phyloP scores from a whole-genome alignment of 2,888 invertebrate species.

The Lithophane ornitopus region DNA sequence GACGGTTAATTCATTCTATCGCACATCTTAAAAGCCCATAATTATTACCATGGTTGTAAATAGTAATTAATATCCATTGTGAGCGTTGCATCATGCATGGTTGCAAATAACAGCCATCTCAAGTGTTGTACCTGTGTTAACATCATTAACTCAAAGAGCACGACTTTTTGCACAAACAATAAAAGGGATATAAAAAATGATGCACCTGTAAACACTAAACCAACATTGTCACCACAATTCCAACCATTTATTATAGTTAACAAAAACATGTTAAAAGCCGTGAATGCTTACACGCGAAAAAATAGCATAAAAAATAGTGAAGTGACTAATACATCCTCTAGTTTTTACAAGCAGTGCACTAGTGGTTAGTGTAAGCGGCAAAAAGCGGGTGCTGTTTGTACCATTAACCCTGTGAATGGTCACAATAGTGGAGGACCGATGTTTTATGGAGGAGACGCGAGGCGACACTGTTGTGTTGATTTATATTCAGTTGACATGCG shows the following conservation, averaged over 20 bases:
- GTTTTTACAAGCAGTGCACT: slow-evolving; percentile 40
- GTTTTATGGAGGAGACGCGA: slow-evolving; percentile 53
- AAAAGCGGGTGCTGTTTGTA: slow-evolving; percentile 52
- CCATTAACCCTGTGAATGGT: slow-evolving; percentile 70
- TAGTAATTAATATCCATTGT: slow-evolving; percentile 40
- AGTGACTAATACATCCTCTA: slow-evolving; percentile 22
- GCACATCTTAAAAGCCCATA: slow-evolving; percentile 40
- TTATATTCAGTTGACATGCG: slow-evolving; percentile 67
- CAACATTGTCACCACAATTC: slow-evolving; percentile 22
- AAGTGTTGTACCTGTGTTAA: slow-evolving; percentile 14
- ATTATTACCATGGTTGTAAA: slow-evolving; percentile 36
- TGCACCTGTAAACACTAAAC: slow-evolving; percentile 44
- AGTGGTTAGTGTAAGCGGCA: slow-evolving; percentile 23
- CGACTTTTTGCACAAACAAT: slow-evolving; percentile 14
- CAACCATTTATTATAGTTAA: slow-evolving; percentile 28
- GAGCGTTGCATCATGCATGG: slow-evolving; percentile 28
- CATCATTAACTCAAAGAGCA: slow-evolving; percentile 8
- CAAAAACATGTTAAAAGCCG: slow-evolving; percentile 41
- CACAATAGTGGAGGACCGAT: slow-evolving; percentile 49
- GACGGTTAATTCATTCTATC: slow-evolving; percentile 32
- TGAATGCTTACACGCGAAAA: slow-evolving; percentile 31
- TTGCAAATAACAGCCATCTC: slow-evolving; percentile 24
- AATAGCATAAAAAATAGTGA: slow-evolving; percentile 25
- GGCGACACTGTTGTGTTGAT: slow-evolving; percentile 43
- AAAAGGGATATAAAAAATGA: slow-evolving; percentile 14